These are phyloP conservation scores for Tachysurus vachellii DNA, from an alignment of 2,113 vertebrate species.

Conservation along the genomic window DNA sequence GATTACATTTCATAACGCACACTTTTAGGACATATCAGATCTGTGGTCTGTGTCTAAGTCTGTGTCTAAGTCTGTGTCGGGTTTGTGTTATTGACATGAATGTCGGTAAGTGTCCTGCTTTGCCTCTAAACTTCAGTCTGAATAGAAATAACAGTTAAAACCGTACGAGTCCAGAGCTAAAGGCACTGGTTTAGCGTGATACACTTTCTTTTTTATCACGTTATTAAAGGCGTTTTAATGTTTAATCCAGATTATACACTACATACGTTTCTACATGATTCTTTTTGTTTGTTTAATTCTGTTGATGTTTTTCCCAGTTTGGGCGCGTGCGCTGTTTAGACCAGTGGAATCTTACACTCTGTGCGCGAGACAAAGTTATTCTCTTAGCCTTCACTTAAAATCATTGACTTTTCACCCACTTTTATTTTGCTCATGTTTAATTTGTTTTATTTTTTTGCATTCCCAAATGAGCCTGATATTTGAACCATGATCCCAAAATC, in stretches of 20 bases:
- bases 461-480: neutral
- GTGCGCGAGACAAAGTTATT: neutral
- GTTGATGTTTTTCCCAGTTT: neutral
- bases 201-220: too few relatives aligned
- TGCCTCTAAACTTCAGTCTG: neutral
- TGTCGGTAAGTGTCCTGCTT: slow-evolving; percentile 15
- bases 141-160: neutral
- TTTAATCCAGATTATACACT: neutral
- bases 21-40: neutral
- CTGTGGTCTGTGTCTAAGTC: neutral
- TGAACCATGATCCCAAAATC: neutral
- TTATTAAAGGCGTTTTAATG: neutral
- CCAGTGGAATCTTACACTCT: neutral
- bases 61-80: neutral
- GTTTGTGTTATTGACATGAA: neutral
- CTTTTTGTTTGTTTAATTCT: neutral
- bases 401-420: too few relatives aligned
- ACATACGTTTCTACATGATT: too few relatives aligned
- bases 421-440: neutral
- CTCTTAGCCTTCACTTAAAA: neutral
- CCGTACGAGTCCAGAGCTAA: neutral
- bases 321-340: neutral
- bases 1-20: neutral
- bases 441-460: too few relatives aligned
- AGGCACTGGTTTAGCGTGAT: neutral